Percentiles rank a stretch among this genome's conserved stretches.
Evolutionary conservation across 2,797 vertebrate genomes (phyloP).

Genomic region (Forpus xanthops): DNA sequence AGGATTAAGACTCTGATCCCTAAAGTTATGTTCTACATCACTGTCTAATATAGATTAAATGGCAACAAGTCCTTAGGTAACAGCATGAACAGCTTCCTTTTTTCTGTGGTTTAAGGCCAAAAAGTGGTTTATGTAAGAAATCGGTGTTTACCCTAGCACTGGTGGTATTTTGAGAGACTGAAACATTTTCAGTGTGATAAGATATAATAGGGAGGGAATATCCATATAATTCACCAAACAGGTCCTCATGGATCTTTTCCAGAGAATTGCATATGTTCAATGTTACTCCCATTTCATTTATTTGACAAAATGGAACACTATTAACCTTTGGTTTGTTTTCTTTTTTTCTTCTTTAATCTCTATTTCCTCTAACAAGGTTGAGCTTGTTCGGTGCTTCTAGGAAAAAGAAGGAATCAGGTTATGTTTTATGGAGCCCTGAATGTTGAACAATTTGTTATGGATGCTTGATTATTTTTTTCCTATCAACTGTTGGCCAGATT

Average conservation of each 20-base stretch:
- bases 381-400: background rate
- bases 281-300: background rate
- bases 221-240: background rate
- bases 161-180: background rate
- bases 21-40: background rate
- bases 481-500: background rate
- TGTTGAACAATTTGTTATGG: background rate
- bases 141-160: background rate
- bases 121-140: conserved; percentile 37
- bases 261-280: background rate
- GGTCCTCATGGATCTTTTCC: background rate
- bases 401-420: background rate
- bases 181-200: background rate
- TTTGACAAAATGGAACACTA: background rate
- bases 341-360: background rate
- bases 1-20: conserved; percentile 24
- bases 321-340: background rate
- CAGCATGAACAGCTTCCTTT: background rate
- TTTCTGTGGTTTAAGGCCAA: conserved; percentile 5
- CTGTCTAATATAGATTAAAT: background rate
- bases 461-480: background rate
- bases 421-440: background rate
- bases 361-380: background rate
- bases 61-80: background rate
- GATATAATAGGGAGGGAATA: background rate